Conservation (phyloP, 2,888 invertebrate genomes). For the Caenorhabditis sp. region DNA sequence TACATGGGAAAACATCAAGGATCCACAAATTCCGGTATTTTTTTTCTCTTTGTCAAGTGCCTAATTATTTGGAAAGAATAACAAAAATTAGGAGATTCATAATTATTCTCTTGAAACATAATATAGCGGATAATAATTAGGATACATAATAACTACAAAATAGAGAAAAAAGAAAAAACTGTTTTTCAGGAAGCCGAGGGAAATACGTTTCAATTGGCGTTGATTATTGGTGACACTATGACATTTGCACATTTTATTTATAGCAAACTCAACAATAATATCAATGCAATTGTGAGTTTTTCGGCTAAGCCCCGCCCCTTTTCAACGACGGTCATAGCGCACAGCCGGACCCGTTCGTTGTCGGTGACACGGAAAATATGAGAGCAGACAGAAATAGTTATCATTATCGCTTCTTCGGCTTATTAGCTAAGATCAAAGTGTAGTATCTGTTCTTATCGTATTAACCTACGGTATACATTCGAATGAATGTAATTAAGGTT, state of each 20-base stretch:
- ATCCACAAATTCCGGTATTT: slow-evolving; percentile 32
- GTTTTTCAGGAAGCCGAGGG: slow-evolving; percentile 40
- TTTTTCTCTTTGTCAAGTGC: not conserved
- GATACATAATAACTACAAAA: not conserved
- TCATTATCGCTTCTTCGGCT: slow-evolving; percentile 8
- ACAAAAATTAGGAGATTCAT: not conserved
- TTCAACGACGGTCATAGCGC: not conserved
- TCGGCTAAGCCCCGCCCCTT: not conserved
- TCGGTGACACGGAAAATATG: too few species aligned
- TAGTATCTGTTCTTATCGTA: slow-evolving; percentile 21
- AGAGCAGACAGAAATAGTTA: too few species aligned
- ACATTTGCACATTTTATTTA: slow-evolving; percentile 71
- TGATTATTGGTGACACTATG: slow-evolving; percentile 67
- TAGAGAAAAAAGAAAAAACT: not conserved
- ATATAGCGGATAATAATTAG: not conserved
- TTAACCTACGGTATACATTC: slow-evolving; percentile 17
- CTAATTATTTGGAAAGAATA: not conserved
- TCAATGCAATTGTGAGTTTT: slow-evolving; percentile 61
- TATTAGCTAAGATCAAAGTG: slow-evolving; percentile 13
- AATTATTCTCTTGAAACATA: not conserved
- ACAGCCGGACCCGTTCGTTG: too few species aligned
- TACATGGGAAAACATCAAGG: slow-evolving; percentile 66
- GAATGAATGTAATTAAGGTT: slow-evolving; percentile 11
- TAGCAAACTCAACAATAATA: slow-evolving; percentile 59
- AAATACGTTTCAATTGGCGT: slow-evolving; percentile 69